Conservation (phyloP, 2,888 invertebrate species). For the Timandra comae region DNA sequence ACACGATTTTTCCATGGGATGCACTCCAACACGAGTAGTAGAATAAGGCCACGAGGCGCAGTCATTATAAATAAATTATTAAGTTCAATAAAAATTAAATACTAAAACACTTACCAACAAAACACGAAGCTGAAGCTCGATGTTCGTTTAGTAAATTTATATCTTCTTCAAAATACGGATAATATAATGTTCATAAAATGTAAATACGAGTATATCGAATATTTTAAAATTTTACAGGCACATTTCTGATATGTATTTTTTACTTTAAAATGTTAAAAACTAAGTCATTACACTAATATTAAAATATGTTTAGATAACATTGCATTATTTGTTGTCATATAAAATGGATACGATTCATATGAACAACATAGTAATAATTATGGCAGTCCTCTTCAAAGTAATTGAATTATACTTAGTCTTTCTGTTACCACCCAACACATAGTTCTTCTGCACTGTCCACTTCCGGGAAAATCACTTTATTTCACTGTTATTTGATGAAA, state of each 20-base stretch:
- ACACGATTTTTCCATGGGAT: no score
- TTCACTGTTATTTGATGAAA: conserved; percentile 36
- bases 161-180: conserved; percentile 20
- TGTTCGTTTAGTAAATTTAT: conserved; percentile 19
- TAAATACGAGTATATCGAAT: conserved; percentile 38
- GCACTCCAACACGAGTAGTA: no score
- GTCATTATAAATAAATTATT: no score
- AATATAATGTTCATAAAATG: conserved; percentile 20
- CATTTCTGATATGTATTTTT: conserved; percentile 69
- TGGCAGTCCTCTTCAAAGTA: conserved; percentile 15
- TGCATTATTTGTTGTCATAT: conserved; percentile 28
- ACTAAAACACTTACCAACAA: conserved; percentile 13
- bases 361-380: conserved; percentile 13
- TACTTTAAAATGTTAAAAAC: conserved; percentile 42
- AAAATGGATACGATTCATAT: conserved; percentile 19
- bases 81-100: no score
- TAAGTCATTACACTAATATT: conserved; percentile 36
- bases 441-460: conserved; percentile 30
- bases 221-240: conserved; percentile 59
- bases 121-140: conserved; percentile 8
- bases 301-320: conserved; percentile 20
- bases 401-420: conserved; percentile 16
- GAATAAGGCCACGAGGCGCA: no score
- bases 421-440: conserved; percentile 25
- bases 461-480: conserved; percentile 31